A percentile compares a stretch with the other conserved stretches of the same genome.
Conservation (phyloP, 1,140 invertebrate species). For the Mylabris phalerata region DNA sequence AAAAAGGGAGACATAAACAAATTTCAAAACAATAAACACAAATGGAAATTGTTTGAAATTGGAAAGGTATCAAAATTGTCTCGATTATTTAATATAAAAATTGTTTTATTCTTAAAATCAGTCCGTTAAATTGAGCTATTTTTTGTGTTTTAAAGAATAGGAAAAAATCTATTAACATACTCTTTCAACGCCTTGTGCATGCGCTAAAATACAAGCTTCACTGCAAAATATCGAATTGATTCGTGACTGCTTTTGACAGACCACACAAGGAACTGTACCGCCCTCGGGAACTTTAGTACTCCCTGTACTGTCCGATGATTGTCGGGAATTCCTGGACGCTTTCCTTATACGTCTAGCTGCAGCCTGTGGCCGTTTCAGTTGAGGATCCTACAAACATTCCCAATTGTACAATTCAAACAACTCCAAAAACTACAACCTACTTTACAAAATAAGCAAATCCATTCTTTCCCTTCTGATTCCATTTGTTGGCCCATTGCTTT, state of each 20-base stretch:
- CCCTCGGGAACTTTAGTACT: slow-evolving; percentile 20
- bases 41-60: background rate
- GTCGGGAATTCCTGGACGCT: slow-evolving; percentile 34
- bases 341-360: slow-evolving; percentile 38
- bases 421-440: slow-evolving; percentile 39
- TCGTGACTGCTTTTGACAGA: slow-evolving; percentile 65
- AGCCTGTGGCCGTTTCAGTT: slow-evolving; percentile 35
- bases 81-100: too few species aligned
- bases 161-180: slow-evolving; percentile 40
- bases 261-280: slow-evolving; percentile 49
- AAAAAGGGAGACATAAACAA: background rate
- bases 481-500: slow-evolving; percentile 84
- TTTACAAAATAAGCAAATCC: slow-evolving; percentile 85
- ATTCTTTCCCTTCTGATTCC: slow-evolving; percentile 83
- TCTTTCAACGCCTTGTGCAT: slow-evolving; percentile 63
- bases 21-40: background rate
- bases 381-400: slow-evolving; percentile 28
- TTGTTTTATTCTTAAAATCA: too few species aligned
- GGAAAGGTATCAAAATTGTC: too few species aligned
- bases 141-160: too few species aligned
- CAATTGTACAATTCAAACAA: background rate
- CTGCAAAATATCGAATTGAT: slow-evolving; percentile 78
- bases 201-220: slow-evolving; percentile 76
- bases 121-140: too few species aligned
- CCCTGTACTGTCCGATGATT: slow-evolving; percentile 32